Percentiles rank a stretch among this genome's conserved stretches.
Evolutionary conservation across 2,113 vertebrate species (phyloP).

Genomic region (Chionis minor): DNA sequence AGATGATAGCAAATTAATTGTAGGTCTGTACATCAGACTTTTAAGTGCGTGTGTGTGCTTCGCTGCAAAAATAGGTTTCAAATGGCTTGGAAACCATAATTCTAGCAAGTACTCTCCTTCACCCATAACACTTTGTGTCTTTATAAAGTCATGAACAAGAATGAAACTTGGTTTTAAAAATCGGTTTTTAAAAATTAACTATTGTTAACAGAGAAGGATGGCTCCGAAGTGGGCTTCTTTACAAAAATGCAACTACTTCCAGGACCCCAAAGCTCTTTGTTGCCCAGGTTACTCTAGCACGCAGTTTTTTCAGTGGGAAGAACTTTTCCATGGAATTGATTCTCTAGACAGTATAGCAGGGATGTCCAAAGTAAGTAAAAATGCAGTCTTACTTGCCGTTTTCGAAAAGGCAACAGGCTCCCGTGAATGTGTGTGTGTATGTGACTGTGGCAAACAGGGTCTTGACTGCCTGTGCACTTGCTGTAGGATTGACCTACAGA

Average conservation of each 20-base stretch:
- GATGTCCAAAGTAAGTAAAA: background rate
- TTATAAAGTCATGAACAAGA: background rate
- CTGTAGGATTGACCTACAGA: background rate
- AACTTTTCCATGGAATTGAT: background rate
- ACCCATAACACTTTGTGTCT: background rate
- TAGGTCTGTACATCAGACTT: background rate
- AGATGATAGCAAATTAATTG: slow-evolving; percentile 41
- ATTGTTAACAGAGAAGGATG: background rate
- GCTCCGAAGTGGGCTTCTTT: background rate
- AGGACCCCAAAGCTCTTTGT: background rate
- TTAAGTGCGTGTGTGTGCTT: background rate
- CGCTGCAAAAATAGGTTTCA: background rate
- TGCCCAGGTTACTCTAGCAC: background rate
- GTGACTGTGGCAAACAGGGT: rapidly evolving
- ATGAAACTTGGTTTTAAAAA: background rate
- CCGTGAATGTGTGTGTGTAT: background rate
- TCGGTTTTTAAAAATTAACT: background rate
- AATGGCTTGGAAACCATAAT: background rate
- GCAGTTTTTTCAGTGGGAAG: background rate
- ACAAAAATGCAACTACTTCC: background rate
- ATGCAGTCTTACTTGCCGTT: background rate
- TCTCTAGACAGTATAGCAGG: background rate
- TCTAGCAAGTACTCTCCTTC: background rate
- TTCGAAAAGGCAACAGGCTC: background rate
- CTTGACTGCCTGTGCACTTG: background rate